phyloP scores from a whole-genome alignment of 2,888 invertebrate species.

The Matsumyia berberina region DNA sequence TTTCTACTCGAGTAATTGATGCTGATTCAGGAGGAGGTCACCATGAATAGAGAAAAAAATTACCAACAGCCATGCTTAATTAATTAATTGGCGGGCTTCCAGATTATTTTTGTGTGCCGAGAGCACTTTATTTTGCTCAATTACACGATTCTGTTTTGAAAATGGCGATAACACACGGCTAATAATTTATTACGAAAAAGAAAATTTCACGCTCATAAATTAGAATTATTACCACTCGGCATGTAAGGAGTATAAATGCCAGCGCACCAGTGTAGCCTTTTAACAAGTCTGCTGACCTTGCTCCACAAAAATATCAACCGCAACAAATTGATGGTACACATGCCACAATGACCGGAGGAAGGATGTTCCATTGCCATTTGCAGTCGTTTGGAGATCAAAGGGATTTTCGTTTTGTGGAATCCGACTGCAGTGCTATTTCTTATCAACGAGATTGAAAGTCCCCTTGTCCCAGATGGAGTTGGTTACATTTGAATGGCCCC shows the following conservation, averaged over 20 bases:
- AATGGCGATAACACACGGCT: conserved; percentile 54
- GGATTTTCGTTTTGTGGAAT: conserved; percentile 11
- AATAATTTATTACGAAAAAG: conserved; percentile 56
- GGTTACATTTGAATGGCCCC: background rate
- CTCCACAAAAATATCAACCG: conserved; percentile 62
- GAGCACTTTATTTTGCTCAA: conserved; percentile 37
- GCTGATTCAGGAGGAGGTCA: conserved; percentile 56
- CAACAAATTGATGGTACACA: conserved; percentile 40
- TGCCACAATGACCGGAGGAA: conserved; percentile 15
- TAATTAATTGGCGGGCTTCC: conserved; percentile 84
- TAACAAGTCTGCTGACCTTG: conserved; percentile 71
- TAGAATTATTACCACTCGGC: conserved; percentile 58
- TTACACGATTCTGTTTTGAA: conserved; percentile 51
- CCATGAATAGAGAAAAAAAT: conserved; percentile 54
- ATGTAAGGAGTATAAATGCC: conserved; percentile 41
- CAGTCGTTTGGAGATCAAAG: background rate
- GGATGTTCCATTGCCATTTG: conserved; percentile 8
- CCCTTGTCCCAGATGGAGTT: background rate
- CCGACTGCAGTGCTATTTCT: too few species aligned
- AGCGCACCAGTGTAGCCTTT: conserved; percentile 40
- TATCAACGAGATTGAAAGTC: background rate
- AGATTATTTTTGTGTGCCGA: conserved; percentile 79
- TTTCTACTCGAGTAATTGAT: conserved; percentile 43
- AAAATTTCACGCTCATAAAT: conserved; percentile 54
- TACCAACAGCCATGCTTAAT: conserved; percentile 77